phyloP scores from a whole-genome alignment of 37 sponge, comb jelly and placozoan species.

The Cliona cf. orientalis region DNA sequence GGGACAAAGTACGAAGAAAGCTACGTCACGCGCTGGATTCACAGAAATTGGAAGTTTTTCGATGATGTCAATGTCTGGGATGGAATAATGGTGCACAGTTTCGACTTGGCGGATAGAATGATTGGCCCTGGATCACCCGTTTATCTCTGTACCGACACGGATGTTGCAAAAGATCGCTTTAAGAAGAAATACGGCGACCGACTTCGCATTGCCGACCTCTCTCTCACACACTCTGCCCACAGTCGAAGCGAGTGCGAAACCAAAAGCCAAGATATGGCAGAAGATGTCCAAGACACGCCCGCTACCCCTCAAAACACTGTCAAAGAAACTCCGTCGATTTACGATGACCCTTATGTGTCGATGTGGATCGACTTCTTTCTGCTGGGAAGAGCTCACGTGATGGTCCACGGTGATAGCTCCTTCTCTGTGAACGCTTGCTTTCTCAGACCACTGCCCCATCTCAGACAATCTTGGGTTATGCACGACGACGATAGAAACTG shows the following conservation, averaged over 20 bases:
- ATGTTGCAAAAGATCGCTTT: not conserved
- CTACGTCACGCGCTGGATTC: not conserved
- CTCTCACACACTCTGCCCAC: not conserved
- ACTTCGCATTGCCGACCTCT: not conserved
- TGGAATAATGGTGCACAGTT: conserved; percentile 1
- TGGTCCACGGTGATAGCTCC: conserved; percentile 30
- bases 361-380: conserved; percentile 20
- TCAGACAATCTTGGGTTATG: conserved; percentile 13
- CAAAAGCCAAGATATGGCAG: too few species aligned
- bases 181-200: not conserved
- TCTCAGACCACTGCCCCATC: conserved; percentile 10
- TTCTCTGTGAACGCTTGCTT: conserved; percentile 28
- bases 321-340: too few species aligned
- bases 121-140: not conserved
- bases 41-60: not conserved
- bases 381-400: not conserved
- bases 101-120: not conserved
- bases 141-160: conserved; percentile 24
- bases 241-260: not conserved
- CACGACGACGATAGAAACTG: not conserved
- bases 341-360: not conserved
- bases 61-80: conserved; percentile 29
- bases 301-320: too few species aligned
- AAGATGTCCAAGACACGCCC: too few species aligned
- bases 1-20: conserved; percentile 26